Evolutionary conservation across 2,797 vertebrate genomes (phyloP).

Genomic region (Lophotriccus pileatus): DNA sequence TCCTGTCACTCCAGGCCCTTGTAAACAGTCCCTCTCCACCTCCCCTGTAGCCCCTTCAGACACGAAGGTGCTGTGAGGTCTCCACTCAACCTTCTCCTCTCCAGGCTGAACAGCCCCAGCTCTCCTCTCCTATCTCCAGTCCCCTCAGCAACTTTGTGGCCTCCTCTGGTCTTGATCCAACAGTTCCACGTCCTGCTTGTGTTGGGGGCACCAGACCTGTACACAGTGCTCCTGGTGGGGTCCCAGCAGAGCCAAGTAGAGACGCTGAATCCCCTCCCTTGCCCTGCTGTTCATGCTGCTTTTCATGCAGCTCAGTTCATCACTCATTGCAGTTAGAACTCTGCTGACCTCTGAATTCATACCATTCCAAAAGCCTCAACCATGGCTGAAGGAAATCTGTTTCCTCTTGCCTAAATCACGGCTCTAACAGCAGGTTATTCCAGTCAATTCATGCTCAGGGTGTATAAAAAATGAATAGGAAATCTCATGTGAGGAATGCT

Average conservation of each 20-base stretch:
- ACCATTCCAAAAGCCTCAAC: background rate
- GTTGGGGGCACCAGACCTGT: background rate
- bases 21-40: background rate
- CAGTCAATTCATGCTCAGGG: background rate
- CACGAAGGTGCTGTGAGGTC: background rate
- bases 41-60: background rate
- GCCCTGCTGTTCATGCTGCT: background rate
- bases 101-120: background rate
- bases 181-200: background rate
- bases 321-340: background rate
- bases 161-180: background rate
- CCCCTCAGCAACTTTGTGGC: background rate
- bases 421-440: background rate
- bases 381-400: background rate
- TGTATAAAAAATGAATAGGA: rapidly evolving
- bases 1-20: background rate
- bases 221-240: background rate
- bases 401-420: background rate
- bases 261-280: background rate
- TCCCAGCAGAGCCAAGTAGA: background rate
- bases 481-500: background rate
- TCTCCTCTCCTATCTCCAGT: background rate
- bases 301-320: background rate
- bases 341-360: background rate
- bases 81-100: background rate